phyloP scores from a whole-genome alignment of 2,888 invertebrate genomes.

The Scaptomyza parva region DNA sequence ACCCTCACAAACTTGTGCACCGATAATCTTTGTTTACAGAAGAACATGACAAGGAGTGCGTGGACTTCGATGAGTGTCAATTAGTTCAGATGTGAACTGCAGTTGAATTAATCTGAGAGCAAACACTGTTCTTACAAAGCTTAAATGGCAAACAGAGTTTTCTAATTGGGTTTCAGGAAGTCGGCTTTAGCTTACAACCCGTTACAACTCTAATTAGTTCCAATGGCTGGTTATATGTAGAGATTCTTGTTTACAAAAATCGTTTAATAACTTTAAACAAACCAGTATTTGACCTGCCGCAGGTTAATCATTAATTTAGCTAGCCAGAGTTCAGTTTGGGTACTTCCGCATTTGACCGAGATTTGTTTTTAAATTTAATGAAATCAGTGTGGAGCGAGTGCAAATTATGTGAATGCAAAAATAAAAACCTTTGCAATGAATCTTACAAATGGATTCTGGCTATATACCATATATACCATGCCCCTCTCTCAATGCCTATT shows the following conservation, averaged over 20 bases:
- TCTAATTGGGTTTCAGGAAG: not conserved
- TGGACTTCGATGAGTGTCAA: slow-evolving; percentile 24
- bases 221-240: not conserved
- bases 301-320: slow-evolving; percentile 14
- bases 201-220: not conserved
- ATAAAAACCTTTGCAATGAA: slow-evolving; percentile 22
- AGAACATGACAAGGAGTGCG: not conserved
- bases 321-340: not conserved
- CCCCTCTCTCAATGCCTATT: slow-evolving; percentile 4
- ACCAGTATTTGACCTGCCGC: slow-evolving; percentile 9
- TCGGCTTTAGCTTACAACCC: not conserved
- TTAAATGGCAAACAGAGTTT: not conserved
- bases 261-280: not conserved
- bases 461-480: not conserved
- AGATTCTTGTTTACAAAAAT: not conserved
- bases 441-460: slow-evolving; percentile 30
- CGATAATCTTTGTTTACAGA: slow-evolving; percentile 47
- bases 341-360: slow-evolving; percentile 10
- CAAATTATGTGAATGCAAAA: slow-evolving; percentile 25
- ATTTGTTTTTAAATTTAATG: slow-evolving; percentile 37
- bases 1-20: slow-evolving; percentile 29
- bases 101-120: not conserved
- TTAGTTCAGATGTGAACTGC: slow-evolving; percentile 29
- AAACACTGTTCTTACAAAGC: not conserved
- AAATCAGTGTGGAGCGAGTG: slow-evolving; percentile 36